Base-by-base conservation (phyloP, 2,888 invertebrate genomes). In the Drosophila neonasuta region DNA sequence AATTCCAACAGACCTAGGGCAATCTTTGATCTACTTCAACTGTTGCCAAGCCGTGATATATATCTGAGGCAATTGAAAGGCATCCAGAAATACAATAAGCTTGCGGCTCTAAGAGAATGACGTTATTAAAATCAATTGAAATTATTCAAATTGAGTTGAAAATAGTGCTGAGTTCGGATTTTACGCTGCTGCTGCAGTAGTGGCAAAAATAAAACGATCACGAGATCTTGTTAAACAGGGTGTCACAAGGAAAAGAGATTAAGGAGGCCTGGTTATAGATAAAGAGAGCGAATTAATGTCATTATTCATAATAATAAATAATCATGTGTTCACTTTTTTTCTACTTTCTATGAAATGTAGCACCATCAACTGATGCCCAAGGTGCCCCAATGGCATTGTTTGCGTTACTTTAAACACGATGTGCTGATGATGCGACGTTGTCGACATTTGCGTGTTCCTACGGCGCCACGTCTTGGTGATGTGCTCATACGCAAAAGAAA, bases 311-410 rank as follows among this genome's bases (percentile, higher is more conserved):
- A 39, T 39, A n/a, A 39, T 39, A n/a, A 39, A 15, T 34, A 41
- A 57, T 11, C 45, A 29, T 46, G 2, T 10, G 13, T 13, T 13
- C 24, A 17, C 8, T n/a, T 10, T 41, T 41, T 17, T n/a, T 29
- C 24, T 24, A 6, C 41, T 42, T 46, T 50, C 9, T 13, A n/a
- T 39, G 9, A 17, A 13, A 29, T 0, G 24, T 87, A 96, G 93
- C 94, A 94, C 39, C 91, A 95, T 52, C 94, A 95, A 77, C 71
- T 87, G 59, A 95, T 96, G 95, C 92, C 94, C 71, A 94, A 95
- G 90, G 93, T 96, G 65, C 96, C 96, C 1, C 96, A 96, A 88
- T 96, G 95, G 95, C 96, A 96, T 89, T 96, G 96, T 90, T 92
- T 96, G 91, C 92, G 96, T 75, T 96, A 96, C 91, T 93, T 96